Conservation (phyloP, 2,888 invertebrate genomes). For the Amitus sp. region DNA sequence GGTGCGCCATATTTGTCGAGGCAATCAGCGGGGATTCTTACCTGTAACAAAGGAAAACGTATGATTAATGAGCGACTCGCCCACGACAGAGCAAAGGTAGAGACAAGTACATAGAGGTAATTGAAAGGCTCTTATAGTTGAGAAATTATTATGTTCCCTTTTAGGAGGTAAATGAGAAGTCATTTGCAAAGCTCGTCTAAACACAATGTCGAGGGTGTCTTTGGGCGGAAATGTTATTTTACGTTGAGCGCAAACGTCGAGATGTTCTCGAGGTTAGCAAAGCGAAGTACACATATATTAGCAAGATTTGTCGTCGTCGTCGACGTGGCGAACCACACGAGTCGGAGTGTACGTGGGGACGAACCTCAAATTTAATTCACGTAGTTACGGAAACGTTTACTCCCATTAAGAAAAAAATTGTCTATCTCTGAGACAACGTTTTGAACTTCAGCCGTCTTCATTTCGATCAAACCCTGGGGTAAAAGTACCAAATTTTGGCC, state of each 20-base stretch:
- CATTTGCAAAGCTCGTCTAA: slow-evolving; percentile 25
- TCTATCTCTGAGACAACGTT: too few species aligned
- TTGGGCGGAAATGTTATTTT: slow-evolving; percentile 26
- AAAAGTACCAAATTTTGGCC: too few species aligned
- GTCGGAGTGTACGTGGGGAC: not conserved
- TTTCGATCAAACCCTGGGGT: too few species aligned
- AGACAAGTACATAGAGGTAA: slow-evolving; percentile 29
- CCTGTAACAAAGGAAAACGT: slow-evolving; percentile 52
- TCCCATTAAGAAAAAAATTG: too few species aligned
- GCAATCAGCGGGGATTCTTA: slow-evolving; percentile 42
- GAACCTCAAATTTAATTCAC: not conserved
- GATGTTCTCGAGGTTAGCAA: slow-evolving; percentile 18
- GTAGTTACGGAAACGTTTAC: too few species aligned
- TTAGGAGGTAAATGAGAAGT: slow-evolving; percentile 21
- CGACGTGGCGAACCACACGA: not conserved
- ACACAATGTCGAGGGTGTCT: slow-evolving; percentile 30
- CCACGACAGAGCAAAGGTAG: slow-evolving; percentile 22
- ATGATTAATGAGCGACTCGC: slow-evolving; percentile 32
- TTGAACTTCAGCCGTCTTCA: too few species aligned
- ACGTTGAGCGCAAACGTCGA: slow-evolving; percentile 21
- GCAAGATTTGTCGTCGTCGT: slow-evolving; percentile 20
- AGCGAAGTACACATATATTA: slow-evolving; percentile 25
- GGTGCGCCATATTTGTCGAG: slow-evolving; percentile 17
- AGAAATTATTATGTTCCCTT: slow-evolving; percentile 28
- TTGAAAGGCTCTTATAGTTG: slow-evolving; percentile 33